Evolutionary conservation across 2,888 invertebrate species (phyloP), one percentile per base, ranked within the genome.

Genomic region (Philhelius pedissequus): DNA sequence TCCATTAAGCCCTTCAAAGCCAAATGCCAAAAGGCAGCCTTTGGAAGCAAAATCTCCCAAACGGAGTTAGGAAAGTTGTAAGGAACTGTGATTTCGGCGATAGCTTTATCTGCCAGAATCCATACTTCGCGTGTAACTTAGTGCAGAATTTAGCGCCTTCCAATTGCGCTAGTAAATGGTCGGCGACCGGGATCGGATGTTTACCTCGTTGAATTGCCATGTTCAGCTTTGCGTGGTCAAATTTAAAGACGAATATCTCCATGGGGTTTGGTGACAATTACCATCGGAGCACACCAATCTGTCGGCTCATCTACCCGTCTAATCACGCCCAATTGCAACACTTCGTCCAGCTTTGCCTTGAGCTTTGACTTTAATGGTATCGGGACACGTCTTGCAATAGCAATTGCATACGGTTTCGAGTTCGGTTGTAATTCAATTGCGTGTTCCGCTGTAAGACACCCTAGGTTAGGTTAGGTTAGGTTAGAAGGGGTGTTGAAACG

Each of bases 61-160:
- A 54, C 1, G 75, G 66, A n/a, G 27, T 43, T 0, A 74, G 64
- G 22, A 64, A 64, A 1, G 74, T 74, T 52, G 74, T 64, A 9
- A 64, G 74, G 5, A 2, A 18, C 43, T 74, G 45, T 1, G 56
- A 66, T 35, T 45, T 40, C n/a, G n/a, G n/a, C n/a, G n/a, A n/a
- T n/a, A 54, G 1, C 8, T 43, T 64, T 7, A 62, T 58, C 35
- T 43, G 48, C 75, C 43, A 45, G 22, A 58, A 58, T 4, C 25
- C 38, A 27, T 40, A 40, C 0, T 45, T 45, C 20, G n/a, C 20
- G 11, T 45, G 11, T 2, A 45, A 11, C 4, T 45, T 45, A 0
- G 45, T 22, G 45, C 11, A 45, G 27, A 18, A 48, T 30, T 62
- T 62, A 3, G 62, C 50, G 13, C 38, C 38, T 8, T 48, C 50